Conservation (phyloP, 92 coral and sea anemone genomes). For the Zoanthus sansibaricus region DNA sequence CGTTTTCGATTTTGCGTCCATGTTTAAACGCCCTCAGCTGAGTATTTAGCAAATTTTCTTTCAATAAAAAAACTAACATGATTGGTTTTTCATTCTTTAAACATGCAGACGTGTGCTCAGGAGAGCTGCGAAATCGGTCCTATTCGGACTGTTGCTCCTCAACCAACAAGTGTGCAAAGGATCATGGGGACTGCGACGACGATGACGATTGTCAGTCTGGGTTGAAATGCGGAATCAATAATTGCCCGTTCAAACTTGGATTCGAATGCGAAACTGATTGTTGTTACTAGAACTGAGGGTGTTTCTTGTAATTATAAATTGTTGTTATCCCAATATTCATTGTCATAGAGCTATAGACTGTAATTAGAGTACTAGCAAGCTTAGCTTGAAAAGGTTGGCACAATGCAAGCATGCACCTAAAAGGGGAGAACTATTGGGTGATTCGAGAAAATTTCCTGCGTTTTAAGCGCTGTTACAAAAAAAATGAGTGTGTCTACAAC, state of each 20-base stretch:
- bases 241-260: neutral
- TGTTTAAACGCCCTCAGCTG: too few species aligned
- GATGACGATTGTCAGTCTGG: neutral
- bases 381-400: too few species aligned
- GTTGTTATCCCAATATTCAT: neutral
- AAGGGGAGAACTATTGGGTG: too few species aligned
- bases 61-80: neutral
- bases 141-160: neutral
- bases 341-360: too few species aligned
- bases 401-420: too few species aligned
- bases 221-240: neutral
- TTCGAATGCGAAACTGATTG: neutral
- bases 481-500: too few species aligned
- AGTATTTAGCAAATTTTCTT: too few species aligned
- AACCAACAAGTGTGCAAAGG: neutral
- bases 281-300: neutral
- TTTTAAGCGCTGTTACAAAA: too few species aligned
- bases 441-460: too few species aligned
- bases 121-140: neutral
- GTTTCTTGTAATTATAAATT: neutral
- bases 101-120: neutral
- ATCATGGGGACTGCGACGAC: conserved; percentile 21
- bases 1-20: too few species aligned
- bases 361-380: too few species aligned
- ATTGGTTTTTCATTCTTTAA: neutral